A percentile compares a stretch with the other conserved stretches of the same genome.
phyloP scores from a whole-genome alignment of 2,888 invertebrate genomes.

The Neocrepidodera transversa region DNA sequence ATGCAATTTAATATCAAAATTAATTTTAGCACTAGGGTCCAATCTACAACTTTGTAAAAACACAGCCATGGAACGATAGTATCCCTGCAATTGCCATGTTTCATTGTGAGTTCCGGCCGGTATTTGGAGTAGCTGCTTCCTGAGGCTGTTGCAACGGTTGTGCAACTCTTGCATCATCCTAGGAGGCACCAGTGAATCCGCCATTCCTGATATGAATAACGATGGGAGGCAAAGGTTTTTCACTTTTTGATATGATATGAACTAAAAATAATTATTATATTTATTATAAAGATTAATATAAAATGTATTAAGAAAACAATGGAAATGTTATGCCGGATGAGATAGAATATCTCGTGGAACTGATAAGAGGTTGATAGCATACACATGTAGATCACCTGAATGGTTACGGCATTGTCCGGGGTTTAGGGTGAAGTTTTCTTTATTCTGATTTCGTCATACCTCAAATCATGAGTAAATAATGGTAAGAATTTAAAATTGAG shows the following conservation, averaged over 20 bases:
- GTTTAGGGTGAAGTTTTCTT: too few relatives aligned
- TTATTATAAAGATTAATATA: too few relatives aligned
- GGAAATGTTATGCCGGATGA: too few relatives aligned
- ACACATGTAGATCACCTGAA: too few relatives aligned
- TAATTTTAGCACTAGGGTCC: conserved; percentile 40
- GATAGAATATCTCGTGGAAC: too few relatives aligned
- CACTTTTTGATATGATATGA: conserved; percentile 77
- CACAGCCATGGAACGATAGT: conserved; percentile 68
- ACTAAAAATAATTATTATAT: conserved; percentile 68
- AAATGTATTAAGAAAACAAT: too few relatives aligned
- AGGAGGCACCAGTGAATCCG: conserved; percentile 88
- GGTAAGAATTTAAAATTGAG: too few relatives aligned
- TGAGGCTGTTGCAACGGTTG: conserved; percentile 74
- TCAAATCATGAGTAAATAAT: too few relatives aligned
- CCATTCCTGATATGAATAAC: conserved; percentile 86
- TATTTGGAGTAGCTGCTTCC: conserved; percentile 80
- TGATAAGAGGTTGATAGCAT: too few relatives aligned
- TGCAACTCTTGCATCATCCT: conserved; percentile 87
- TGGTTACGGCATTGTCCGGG: too few relatives aligned
- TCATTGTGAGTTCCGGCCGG: conserved; percentile 91
- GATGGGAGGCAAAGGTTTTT: conserved; percentile 76
- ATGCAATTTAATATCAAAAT: conserved; percentile 44
- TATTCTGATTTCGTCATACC: too few relatives aligned
- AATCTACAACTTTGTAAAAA: conserved; percentile 61
- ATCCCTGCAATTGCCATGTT: conserved; percentile 90